Evolutionary conservation across 1,140 invertebrate species (phyloP).

Genomic region (Drosophila sturtevanti): DNA sequence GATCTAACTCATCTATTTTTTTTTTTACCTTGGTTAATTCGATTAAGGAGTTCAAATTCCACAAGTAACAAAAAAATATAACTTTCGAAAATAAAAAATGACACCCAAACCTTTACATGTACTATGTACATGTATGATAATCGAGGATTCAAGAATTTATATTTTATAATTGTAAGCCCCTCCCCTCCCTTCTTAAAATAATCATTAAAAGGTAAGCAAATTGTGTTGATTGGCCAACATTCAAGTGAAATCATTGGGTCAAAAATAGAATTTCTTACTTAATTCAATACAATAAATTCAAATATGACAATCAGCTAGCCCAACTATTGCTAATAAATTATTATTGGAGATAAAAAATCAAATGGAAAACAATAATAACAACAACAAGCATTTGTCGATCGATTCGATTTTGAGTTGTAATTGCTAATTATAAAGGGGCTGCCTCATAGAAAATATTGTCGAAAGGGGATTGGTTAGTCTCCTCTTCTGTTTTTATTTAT

Average conservation of each 20-base stretch:
- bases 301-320: constrained; percentile 45
- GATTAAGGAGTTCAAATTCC: no score
- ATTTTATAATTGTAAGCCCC: not conserved
- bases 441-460: not conserved
- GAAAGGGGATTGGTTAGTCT: constrained; percentile 24
- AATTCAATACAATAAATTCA: constrained; percentile 9
- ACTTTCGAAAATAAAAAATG: no score
- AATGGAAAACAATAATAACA: constrained; percentile 41
- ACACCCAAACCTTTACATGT: no score
- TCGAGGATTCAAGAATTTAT: not conserved
- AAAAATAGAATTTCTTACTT: constrained; percentile 4
- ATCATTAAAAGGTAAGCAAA: not conserved
- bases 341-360: constrained; percentile 33
- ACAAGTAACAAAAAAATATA: no score
- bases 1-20: no score
- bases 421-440: constrained; percentile 63
- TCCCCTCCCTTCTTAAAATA: no score
- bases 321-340: constrained; percentile 72
- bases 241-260: not conserved
- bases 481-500: constrained; percentile 15
- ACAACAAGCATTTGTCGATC: constrained; percentile 11
- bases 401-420: constrained; percentile 42
- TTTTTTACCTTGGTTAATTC: no score
- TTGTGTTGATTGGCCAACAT: not conserved
- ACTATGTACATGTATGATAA: no score